A percentile compares a stretch with the other conserved stretches of the same genome.
Conservation (phyloP, 2,797 vertebrate genomes). For the Oryzias dopingdopingensis region DNA sequence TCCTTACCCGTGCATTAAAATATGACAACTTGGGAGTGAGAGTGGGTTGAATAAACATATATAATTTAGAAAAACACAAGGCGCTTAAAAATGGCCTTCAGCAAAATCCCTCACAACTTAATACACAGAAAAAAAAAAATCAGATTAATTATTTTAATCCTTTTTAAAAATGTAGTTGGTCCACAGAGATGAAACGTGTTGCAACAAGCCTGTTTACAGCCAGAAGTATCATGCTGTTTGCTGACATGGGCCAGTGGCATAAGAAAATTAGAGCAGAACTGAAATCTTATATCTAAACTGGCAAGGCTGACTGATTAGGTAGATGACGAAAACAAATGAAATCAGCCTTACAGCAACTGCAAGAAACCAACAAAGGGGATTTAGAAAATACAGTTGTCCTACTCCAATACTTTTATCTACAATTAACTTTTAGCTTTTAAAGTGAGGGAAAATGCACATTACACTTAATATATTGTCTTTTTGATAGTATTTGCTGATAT, state of each 20-base stretch:
- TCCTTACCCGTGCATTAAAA: no score
- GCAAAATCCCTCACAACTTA: no score
- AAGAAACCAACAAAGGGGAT: background rate
- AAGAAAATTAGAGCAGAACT: background rate
- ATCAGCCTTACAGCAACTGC: background rate
- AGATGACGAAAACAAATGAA: constrained; percentile 1
- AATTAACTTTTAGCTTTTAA: no score
- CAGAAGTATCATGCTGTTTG: background rate
- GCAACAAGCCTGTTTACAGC: background rate
- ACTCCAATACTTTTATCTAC: background rate
- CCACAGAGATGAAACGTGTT: background rate
- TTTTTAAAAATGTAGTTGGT: background rate
- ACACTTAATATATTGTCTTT: no score
- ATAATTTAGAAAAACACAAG: no score
- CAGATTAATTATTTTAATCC: background rate
- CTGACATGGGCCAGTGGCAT: background rate
- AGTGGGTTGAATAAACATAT: no score
- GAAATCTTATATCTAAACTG: background rate
- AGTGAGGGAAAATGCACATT: no score
- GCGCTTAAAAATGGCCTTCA: no score
- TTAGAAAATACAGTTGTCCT: background rate
- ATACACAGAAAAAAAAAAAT: background rate
- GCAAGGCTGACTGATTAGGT: background rate
- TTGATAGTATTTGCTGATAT: no score
- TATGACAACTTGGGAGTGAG: no score